These are phyloP conservation scores for Phoxinus dragarum DNA, from an alignment of 2,797 vertebrate species.

Conservation along the genomic window DNA sequence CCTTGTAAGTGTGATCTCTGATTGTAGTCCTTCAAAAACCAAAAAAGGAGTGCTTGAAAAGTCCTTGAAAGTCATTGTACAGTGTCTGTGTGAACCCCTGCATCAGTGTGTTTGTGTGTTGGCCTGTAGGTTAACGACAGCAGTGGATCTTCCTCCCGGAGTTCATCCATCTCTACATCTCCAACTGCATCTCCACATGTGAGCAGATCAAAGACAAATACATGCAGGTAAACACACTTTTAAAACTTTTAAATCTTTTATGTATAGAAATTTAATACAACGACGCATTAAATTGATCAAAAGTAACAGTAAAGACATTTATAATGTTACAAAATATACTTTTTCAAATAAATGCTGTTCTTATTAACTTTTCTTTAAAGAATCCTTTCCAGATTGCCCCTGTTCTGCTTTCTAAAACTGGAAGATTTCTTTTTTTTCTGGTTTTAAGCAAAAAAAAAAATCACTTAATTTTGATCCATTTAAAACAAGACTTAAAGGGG, in stretches of 20 bases:
- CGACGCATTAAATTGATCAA: not conserved
- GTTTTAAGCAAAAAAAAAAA: no score
- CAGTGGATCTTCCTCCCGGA: constrained; percentile 97
- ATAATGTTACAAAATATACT: not conserved
- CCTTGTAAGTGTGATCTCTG: no score
- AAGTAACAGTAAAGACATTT: not conserved
- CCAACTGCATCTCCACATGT: constrained; percentile 99
- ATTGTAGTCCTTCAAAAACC: no score
- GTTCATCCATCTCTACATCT: constrained; percentile 99
- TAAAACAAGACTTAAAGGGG: no score
- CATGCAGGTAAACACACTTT: constrained; percentile 90
- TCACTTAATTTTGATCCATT: no score
- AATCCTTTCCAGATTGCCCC: no score
- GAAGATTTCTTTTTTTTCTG: no score
- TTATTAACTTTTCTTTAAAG: not conserved
- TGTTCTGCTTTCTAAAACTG: no score
- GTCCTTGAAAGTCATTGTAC: no score
- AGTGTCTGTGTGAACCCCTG: no score
- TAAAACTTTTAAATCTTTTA: not conserved
- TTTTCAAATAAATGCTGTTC: not conserved
- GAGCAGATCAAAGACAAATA: constrained; percentile 99
- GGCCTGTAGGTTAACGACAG: constrained; percentile 89
- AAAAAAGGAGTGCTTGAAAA: no score
- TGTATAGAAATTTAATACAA: rapidly evolving
- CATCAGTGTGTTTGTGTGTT: constrained; percentile 47